Evolutionary conservation across 1,140 invertebrate genomes (phyloP), one percentile per base, ranked within the genome.

Genomic region (Ganaspis sp.): DNA sequence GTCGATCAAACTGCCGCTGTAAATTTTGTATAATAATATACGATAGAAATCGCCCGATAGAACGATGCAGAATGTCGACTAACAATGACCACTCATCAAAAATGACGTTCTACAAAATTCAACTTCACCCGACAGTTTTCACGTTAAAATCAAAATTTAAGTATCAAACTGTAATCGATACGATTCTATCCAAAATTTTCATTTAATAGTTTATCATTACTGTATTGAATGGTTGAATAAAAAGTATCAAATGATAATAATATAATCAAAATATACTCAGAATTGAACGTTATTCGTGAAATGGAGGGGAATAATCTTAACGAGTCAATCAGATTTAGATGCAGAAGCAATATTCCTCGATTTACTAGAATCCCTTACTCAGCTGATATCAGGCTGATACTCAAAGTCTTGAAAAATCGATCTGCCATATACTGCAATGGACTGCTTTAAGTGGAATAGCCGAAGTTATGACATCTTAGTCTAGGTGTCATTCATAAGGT

Each of bases 11-110:
- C 21, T 64, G 11, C 23, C 23, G 21, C 21, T 15, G 54, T 26
- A 26, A 64, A 64, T 64, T 64, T 64, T 29, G 11, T 64, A 29
- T 29, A 64, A 64, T 64, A 64, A 64, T 64, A 64, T 11, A 64
- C 23, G 23, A 64, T 64, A 29, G 54, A 64, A 23, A 64, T 64
- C 54, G 15, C 21, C 11, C 54, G 23, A 64, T 12, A 26, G 23
- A 11, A 29, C 4, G 21, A 8, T 21, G 19, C 9, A 54, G 12
- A 40, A 21, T 11, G 53, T 5, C 19, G 19, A 49, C 45, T 40
- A 54, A 54, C 53, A 64, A 64, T 64, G 9, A 15, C 54, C 9
- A 26, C 54, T n/a, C 21, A 64, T 23, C 54, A 64, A 26, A 8
- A 15, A 49, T 49, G 45, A 19, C 8, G 45, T 49, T 19, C 15